Evolutionary conservation across 2,113 vertebrate species (phyloP).

Genomic region (Rostratula benghalensis): DNA sequence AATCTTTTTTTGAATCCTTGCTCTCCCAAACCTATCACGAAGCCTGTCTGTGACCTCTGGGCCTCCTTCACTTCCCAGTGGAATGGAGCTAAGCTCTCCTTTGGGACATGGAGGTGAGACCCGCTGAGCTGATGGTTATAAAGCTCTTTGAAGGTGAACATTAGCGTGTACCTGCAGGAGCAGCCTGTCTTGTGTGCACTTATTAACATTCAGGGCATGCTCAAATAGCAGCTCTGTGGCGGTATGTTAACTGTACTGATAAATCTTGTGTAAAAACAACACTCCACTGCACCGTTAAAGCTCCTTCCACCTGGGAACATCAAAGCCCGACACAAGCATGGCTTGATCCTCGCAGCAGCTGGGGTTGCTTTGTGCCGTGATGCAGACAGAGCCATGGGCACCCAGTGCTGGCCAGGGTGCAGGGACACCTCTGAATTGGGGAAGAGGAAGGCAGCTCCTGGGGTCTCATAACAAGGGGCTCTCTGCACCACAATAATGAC

Average conservation of each 20-base stretch:
- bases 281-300: neutral
- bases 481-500: neutral
- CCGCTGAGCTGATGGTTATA: neutral
- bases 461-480: neutral
- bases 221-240: constrained; percentile 2
- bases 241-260: constrained; percentile 33
- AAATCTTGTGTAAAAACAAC: constrained; percentile 59
- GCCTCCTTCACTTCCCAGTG: neutral
- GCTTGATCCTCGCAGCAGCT: neutral
- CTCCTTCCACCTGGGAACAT: constrained; percentile 33
- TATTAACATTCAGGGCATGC: constrained; percentile 47
- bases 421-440: neutral
- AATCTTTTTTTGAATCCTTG: neutral
- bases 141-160: neutral
- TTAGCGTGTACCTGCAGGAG: neutral
- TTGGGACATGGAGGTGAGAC: neutral
- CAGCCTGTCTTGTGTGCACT: neutral
- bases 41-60: accelerated
- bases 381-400: accelerated
- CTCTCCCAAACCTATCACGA: neutral
- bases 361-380: accelerated
- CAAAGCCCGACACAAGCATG: neutral
- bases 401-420: neutral
- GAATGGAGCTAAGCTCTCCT: neutral
- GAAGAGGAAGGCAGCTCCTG: neutral